Conservation (phyloP, 92 coral and sea anemone species). For the Porites evermanni region DNA sequence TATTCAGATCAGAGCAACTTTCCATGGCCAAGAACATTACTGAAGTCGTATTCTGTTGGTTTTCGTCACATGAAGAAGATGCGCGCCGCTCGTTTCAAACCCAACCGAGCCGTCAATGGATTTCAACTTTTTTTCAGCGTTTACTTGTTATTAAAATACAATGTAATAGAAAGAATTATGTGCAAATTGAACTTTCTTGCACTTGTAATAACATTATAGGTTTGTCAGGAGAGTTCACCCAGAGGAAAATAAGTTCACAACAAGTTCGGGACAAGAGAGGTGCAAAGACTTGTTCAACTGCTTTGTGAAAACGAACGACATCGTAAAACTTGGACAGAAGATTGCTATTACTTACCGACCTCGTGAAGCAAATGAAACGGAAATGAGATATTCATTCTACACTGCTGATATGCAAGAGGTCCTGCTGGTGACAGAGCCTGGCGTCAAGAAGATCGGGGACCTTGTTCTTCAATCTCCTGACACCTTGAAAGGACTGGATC, state of each 20-base stretch:
- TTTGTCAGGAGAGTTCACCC: constrained; percentile 6
- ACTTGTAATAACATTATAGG: neutral
- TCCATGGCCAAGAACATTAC: too few relatives aligned
- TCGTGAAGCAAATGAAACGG: constrained; percentile 55
- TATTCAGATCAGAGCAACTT: too few relatives aligned
- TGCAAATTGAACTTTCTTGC: neutral
- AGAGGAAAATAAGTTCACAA: neutral
- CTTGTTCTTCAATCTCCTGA: constrained; percentile 53
- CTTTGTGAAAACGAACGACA: constrained; percentile 5
- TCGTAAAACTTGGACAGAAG: neutral
- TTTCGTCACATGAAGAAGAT: too few relatives aligned
- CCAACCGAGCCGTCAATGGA: too few relatives aligned
- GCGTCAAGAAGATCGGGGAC: constrained; percentile 60
- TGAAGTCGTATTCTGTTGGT: too few relatives aligned
- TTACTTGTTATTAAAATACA: too few relatives aligned
- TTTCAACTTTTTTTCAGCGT: too few relatives aligned
- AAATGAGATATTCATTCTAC: constrained; percentile 67
- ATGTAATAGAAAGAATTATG: too few relatives aligned
- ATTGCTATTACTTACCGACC: constrained; percentile 33
- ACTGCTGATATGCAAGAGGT: constrained; percentile 45
- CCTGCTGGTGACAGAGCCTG: constrained; percentile 67
- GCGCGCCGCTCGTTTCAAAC: too few relatives aligned
- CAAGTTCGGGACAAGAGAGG: neutral
- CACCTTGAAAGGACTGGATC: constrained; percentile 43
- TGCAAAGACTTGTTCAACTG: constrained; percentile 13